Base-by-base conservation (phyloP, 2,888 invertebrate genomes). In the Altica lythri region DNA sequence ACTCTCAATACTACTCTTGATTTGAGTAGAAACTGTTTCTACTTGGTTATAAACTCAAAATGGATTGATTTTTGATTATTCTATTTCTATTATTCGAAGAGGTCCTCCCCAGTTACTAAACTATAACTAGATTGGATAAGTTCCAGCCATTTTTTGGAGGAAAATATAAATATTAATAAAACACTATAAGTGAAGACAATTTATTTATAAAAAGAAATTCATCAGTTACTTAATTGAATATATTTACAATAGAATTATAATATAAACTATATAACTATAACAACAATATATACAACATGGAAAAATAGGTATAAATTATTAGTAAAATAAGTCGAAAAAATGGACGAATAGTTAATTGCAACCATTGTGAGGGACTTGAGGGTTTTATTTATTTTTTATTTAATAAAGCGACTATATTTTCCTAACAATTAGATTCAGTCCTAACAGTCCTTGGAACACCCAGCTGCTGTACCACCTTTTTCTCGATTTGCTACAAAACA, bases 221-320 rank as follows among this genome's bases (percentile, higher is more conserved):
- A 62, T 51, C 63, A 55, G 47, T 57, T 55, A 49, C n/a, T n/a
- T n/a, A 59, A 22, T 14, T 25, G 49, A 49, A 40, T 46, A 65
- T 70, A 68, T 72, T 55, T 71, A 72, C 70, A 69, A 71, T 72
- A 72, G 68, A 72, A 68, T 69, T 64, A 66, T 64, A 67, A 66
- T 69, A 74, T 75, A 75, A 72, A 75, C 74, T 74, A 75, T 75
- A 74, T 75, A 66, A 73, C 70, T 73, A 71, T 73, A 70, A 74
- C 72, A 74, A 74, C 73, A 74, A 71, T 75, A 74, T 75, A 59
- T 73, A 72, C 69, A 72, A 56, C 56, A 58, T 58, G 63, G 60
- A 63, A 66, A 65, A 57, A 63, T 68, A 67, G 67, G 64, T 63
- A 65, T 65, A 66, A 68, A 68, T 66, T 61, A 65, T 58, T 50